Base-by-base conservation (phyloP, 2,888 invertebrate genomes). In the Biston betularia region DNA sequence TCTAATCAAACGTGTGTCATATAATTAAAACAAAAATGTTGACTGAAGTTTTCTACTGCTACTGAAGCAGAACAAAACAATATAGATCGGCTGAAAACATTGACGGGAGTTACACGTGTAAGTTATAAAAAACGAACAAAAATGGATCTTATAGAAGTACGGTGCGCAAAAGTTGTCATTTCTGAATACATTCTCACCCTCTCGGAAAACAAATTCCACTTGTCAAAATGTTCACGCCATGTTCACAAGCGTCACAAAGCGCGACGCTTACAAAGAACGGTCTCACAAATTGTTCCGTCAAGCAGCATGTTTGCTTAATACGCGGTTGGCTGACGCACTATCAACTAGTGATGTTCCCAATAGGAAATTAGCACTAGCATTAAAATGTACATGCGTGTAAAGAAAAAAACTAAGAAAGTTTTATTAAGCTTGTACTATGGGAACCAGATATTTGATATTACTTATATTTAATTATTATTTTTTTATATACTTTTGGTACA, bases 181-280 rank as follows among this genome's bases (percentile, higher is more conserved):
- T 79, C 75, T 72, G 77, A 75, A 76, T 81, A 77, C 78, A 79
- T 85, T 80, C 78, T 74, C 76, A 79, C 82, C 82, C 81, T 80
- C 81, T 81, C 83, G 81, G 83, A 83, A 85, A 89, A 90, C 88
- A 89, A 90, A 89, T 90, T 88, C 86, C 85, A 86, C 85, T 88
- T 89, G 90, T 91, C 90, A 90, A 92, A 92, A 90, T 87, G 87
- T 90, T 90, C 88, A 88, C 89, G 89, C 88, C 86, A 84, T 83
- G 87, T 87, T 85, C 83, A 81, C 83, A 82, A 80, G 84, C 88
- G 87, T 90, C 89, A 90, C 90, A 90, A 90, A 89, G 90, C 89
- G 89, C 82, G 86, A 85, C 87, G 85, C 83, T 87, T 86, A 89
- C 90, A 89, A 90, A 90, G 91, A 91, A 89, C 88, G 82, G 83